Evolutionary conservation across 2,113 vertebrate genomes (phyloP).

Genomic region (Aleadryas rufinucha): DNA sequence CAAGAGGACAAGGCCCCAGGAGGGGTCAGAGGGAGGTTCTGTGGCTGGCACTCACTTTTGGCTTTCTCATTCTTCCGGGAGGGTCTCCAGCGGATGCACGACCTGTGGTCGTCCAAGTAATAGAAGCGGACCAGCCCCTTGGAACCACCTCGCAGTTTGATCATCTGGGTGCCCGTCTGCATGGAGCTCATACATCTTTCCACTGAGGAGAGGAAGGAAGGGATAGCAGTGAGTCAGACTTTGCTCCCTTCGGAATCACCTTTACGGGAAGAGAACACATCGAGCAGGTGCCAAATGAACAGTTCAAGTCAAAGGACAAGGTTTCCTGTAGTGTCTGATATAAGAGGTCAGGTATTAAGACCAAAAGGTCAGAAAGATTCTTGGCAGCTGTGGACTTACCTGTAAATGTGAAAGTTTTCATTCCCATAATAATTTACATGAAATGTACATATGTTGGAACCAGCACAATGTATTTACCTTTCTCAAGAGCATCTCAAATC

Average conservation of each 20-base stretch:
- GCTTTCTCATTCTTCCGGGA: constrained; percentile 97
- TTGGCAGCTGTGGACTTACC: not conserved
- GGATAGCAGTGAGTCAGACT: not conserved
- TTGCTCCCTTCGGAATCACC: not conserved
- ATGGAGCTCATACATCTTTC: constrained; percentile 96
- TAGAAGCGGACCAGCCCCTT: constrained; percentile 92
- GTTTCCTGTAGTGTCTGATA: not conserved
- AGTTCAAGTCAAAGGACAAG: not conserved
- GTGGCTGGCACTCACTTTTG: constrained; percentile 86
- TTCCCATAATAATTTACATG: not conserved
- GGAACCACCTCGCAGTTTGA: constrained; percentile 92
- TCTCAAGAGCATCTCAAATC: not conserved
- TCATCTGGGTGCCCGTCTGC: constrained; percentile 95
- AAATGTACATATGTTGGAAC: not conserved
- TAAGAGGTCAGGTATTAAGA: not conserved
- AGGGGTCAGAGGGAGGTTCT: not conserved
- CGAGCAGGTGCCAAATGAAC: not conserved
- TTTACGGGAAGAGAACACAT: not conserved
- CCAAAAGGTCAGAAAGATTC: not conserved
- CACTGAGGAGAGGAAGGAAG: constrained; percentile 75
- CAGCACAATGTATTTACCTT: not conserved
- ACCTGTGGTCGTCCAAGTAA: constrained; percentile 92
- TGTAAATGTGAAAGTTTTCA: not conserved
- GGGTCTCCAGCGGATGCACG: constrained; percentile 95
- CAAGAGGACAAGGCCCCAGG: not conserved